Conservation (phyloP, 2,113 vertebrate species). For the Amblyornis subalaris region DNA sequence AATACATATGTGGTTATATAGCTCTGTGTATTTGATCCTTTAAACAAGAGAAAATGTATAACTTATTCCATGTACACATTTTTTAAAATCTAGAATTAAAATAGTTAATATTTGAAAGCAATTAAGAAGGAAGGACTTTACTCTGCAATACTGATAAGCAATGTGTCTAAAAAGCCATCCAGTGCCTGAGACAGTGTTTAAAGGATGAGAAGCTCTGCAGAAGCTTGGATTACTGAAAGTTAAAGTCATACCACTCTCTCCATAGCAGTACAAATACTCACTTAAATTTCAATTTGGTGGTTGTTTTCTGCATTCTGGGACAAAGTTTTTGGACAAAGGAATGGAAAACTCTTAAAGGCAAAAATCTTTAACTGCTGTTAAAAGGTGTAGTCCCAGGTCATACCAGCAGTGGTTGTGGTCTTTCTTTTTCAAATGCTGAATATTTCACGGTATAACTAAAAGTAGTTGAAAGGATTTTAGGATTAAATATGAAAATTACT, state of each 20-base stretch:
- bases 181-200: background rate
- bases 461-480: background rate
- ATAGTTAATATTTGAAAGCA: background rate
- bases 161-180: background rate
- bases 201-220: background rate
- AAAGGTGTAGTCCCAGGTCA: background rate
- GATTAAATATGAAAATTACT: background rate
- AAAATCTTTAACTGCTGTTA: background rate
- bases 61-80: background rate
- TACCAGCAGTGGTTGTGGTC: background rate
- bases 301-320: background rate
- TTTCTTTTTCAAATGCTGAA: background rate
- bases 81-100: background rate
- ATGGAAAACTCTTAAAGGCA: background rate
- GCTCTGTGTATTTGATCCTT: background rate
- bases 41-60: background rate
- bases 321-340: background rate
- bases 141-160: background rate
- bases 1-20: background rate
- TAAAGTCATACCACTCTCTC: background rate
- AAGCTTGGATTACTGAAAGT: background rate
- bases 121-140: background rate
- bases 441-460: background rate
- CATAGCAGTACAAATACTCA: background rate
- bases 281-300: background rate